Base-by-base conservation (phyloP, 2,797 vertebrate genomes). In the Spheniscus humboldti region DNA sequence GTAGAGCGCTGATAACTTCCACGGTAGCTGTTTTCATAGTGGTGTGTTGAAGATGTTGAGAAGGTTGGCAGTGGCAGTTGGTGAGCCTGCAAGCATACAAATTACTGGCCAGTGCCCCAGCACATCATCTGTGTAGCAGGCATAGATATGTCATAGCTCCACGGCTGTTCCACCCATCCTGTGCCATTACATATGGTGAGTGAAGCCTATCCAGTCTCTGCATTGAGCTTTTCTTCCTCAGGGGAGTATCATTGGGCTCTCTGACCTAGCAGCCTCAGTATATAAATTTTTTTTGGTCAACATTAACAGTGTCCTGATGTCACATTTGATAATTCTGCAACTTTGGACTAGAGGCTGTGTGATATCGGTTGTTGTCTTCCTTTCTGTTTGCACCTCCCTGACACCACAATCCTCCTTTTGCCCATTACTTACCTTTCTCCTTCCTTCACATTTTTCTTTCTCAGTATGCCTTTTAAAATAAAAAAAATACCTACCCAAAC, bases 101-200 rank as follows among this genome's bases (percentile, higher is more conserved):
- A 93, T 93, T n/a, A 66, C 80, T 91, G 88, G 78, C 92, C 74
- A 41, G 73, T 69, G 74, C 88, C 53, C 77, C 88, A 86, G 88
- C 72, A 69, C 62, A 77, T 12, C 37, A 75, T 83, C 78, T 35
- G 7, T 86, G 86, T 76, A 85, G 88, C 90, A 92, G 64, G 74
- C 74, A 63, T 57, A n/a, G 77, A 43, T 82, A 22, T 73, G 93
- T 93, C 77, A 72, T 45, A 86, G 67, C 83, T 76, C 19, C 63
- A 41, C 94, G 95, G 93, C 93, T 96, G 86, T 90, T 95, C 50
- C 48, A 69, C 33, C n/a, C 43, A 19, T 82, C 55, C 41, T 57
- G 66, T 84, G 85, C 23, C 56, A 56, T 41, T 88, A 11, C 76
- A 69, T 24, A 33, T 22, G 69, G 84, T 41, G 90, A 84, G 47